A percentile compares a stretch with the other conserved stretches of the same genome.
Evolutionary conservation across 2,888 invertebrate species (phyloP).

Genomic region (Phaedon cochleariae): DNA sequence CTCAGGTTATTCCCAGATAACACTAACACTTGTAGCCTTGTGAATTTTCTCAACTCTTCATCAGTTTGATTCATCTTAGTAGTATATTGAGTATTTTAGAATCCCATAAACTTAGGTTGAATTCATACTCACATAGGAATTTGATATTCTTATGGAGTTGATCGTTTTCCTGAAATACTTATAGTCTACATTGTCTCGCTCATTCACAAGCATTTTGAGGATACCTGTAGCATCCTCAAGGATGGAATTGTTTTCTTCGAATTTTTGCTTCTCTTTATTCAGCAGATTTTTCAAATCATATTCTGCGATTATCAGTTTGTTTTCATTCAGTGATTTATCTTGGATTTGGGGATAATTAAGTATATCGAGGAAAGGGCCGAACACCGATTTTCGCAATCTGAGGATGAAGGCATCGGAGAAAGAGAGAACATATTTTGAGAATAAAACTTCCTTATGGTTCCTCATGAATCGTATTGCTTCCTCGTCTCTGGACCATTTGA

Average conservation of each 20-base stretch:
- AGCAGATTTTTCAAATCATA: conserved; percentile 45
- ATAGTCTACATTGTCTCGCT: conserved; percentile 46
- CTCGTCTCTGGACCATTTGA: conserved; percentile 36
- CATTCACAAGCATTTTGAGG: conserved; percentile 47
- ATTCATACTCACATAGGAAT: conserved; percentile 46
- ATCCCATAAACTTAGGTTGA: too few species aligned
- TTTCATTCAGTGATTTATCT: conserved; percentile 45
- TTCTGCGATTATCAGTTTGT: conserved; percentile 49
- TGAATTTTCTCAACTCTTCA: conserved; percentile 57
- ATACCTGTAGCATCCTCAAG: conserved; percentile 43
- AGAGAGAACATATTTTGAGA: conserved; percentile 24
- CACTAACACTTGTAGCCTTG: conserved; percentile 61
- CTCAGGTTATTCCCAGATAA: conserved; percentile 61
- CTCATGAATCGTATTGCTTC: conserved; percentile 22
- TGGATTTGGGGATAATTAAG: conserved; percentile 51
- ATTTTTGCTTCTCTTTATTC: conserved; percentile 37
- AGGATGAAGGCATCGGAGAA: conserved; percentile 28
- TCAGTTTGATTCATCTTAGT: conserved; percentile 66
- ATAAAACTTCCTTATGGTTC: conserved; percentile 16
- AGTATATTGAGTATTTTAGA: too few species aligned
- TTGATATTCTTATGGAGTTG: conserved; percentile 44
- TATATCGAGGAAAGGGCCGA: conserved; percentile 52
- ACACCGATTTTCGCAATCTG: conserved; percentile 43
- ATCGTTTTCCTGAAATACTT: conserved; percentile 47
- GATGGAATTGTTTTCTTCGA: conserved; percentile 46